Percentiles rank a stretch among this genome's conserved stretches.
phyloP scores from a whole-genome alignment of 1,140 invertebrate genomes.

The Drosophila quadrilineata region DNA sequence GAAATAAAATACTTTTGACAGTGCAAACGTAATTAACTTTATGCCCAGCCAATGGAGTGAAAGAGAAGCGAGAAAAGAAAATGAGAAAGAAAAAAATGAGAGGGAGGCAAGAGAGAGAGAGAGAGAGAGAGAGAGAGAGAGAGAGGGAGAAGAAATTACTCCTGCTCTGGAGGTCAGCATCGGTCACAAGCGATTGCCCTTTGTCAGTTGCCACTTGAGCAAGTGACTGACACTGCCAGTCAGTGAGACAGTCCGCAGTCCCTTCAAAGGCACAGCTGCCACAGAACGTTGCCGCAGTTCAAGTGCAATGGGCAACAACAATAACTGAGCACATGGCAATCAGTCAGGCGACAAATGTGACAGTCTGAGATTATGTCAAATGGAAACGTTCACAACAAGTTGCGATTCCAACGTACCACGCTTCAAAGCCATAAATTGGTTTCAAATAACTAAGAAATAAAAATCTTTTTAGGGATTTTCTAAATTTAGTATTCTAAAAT shows the following conservation, averaged over 20 bases:
- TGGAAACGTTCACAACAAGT: too few species aligned
- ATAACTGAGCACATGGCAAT: constrained; percentile 2
- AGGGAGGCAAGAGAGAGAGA: not conserved
- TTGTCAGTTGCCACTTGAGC: constrained; percentile 50
- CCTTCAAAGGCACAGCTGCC: constrained; percentile 6
- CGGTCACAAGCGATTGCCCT: constrained; percentile 69
- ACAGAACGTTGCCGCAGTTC: constrained; percentile 6
- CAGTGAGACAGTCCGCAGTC: not conserved
- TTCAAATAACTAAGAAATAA: too few species aligned
- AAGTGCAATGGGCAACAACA: constrained; percentile 12
- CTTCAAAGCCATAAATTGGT: too few species aligned
- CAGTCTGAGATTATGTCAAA: not conserved
- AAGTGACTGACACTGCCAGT: constrained; percentile 16
- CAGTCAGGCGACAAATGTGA: constrained; percentile 26
- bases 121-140: constrained; percentile 8
- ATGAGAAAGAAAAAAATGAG: too few species aligned
- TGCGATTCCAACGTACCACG: too few species aligned
- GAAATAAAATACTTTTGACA: constrained; percentile 56
- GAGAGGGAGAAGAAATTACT: not conserved
- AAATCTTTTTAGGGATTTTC: too few species aligned
- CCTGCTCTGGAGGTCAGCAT: constrained; percentile 18
- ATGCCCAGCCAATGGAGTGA: not conserved
- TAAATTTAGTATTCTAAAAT: too few species aligned
- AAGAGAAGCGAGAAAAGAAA: too few species aligned
- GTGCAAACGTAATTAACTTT: constrained; percentile 57